phyloP scores from a whole-genome alignment of 2,797 vertebrate species.

The Leucoraja ocellata region DNA sequence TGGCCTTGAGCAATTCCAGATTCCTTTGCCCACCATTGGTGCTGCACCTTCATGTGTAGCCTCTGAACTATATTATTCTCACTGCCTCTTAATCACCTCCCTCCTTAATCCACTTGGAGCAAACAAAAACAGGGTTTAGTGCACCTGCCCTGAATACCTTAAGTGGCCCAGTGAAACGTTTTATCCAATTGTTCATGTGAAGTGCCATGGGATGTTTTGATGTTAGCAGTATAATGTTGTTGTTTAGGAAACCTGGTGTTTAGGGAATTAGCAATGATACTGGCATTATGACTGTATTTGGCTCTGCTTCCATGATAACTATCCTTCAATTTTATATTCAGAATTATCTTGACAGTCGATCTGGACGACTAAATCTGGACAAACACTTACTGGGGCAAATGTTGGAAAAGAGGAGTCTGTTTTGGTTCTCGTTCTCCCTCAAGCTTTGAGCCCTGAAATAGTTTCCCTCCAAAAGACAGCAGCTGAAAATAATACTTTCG shows the following conservation, averaged over 20 bases:
- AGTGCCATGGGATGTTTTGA: background rate
- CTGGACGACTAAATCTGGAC: background rate
- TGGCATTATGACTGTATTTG: background rate
- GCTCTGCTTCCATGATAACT: background rate
- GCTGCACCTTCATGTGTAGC: background rate
- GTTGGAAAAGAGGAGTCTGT: background rate
- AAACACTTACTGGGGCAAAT: background rate
- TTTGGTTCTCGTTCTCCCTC: background rate
- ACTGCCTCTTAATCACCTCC: background rate
- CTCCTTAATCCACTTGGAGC: background rate
- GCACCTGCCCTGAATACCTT: background rate
- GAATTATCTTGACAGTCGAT: background rate
- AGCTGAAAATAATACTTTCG: conserved; percentile 8
- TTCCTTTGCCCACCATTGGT: background rate
- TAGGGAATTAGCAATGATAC: too few relatives aligned
- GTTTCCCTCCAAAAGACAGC: background rate
- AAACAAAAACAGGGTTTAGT: background rate
- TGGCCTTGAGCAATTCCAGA: too few relatives aligned
- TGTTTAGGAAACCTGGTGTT: background rate
- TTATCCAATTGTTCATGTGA: background rate
- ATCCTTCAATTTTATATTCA: background rate
- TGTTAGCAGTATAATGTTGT: too few relatives aligned
- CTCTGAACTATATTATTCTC: background rate
- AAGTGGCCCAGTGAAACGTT: background rate
- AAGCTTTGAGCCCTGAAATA: background rate